Percentiles rank a stretch among this genome's conserved stretches.
phyloP scores from a whole-genome alignment of 2,113 vertebrate species.

The Cyprinodon brontotheroides region DNA sequence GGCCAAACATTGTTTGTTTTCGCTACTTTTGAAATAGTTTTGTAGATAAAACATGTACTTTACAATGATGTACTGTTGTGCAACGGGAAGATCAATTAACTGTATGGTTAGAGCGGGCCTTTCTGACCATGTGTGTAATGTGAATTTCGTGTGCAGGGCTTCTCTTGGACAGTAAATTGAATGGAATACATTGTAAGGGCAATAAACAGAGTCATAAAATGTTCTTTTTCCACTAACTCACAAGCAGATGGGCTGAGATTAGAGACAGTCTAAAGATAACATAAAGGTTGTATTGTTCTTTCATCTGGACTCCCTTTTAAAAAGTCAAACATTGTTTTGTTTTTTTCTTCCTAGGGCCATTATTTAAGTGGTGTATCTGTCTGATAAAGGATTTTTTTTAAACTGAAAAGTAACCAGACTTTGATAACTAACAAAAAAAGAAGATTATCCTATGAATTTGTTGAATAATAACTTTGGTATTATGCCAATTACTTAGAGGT shows the following conservation, averaged over 20 bases:
- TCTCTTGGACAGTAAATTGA: not conserved
- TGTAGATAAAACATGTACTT: not conserved
- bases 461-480: no score
- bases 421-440: not conserved
- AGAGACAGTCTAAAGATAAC: slow-evolving; percentile 1
- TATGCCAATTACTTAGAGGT: no score
- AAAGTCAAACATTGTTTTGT: not conserved
- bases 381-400: not conserved
- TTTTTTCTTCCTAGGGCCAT: not conserved
- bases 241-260: slow-evolving; percentile 6
- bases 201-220: not conserved
- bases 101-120: not conserved
- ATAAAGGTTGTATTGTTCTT: slow-evolving; percentile 18
- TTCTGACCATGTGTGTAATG: not conserved
- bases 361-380: not conserved
- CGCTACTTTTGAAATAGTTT: not conserved
- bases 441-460: not conserved
- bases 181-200: not conserved
- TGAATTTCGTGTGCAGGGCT: slow-evolving; percentile 32
- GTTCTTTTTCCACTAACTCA: slow-evolving; percentile 20
- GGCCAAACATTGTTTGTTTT: slow-evolving; percentile 5
- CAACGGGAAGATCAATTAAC: not conserved
- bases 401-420: not conserved
- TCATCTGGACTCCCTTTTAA: not conserved
- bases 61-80: not conserved